Conservation (phyloP, 2,888 invertebrate species). For the Rhagonycha lutea region DNA sequence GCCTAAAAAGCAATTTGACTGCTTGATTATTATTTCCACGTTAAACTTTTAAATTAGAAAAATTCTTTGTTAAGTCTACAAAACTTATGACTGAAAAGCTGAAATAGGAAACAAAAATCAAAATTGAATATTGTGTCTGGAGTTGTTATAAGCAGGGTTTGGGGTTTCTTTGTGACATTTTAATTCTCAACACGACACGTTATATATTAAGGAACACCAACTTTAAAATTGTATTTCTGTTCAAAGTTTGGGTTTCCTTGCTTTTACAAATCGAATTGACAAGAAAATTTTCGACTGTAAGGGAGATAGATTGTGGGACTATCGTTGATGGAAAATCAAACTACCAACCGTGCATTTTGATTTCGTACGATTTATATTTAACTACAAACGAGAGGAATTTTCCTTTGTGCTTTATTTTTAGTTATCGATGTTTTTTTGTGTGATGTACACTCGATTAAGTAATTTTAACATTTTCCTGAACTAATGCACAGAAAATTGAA, state of each 20-base stretch:
- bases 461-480: neutral
- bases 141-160: neutral
- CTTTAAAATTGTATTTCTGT: neutral
- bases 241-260: neutral
- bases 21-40: neutral
- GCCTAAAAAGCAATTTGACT: neutral
- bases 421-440: neutral
- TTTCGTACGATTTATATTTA: neutral
- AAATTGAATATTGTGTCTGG: neutral
- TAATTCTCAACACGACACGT: neutral
- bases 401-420: neutral
- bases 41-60: neutral
- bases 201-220: neutral
- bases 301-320: neutral
- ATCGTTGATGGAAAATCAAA: neutral
- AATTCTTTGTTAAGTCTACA: neutral
- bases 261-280: neutral
- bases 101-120: neutral
- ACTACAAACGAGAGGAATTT: neutral
- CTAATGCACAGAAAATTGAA: neutral
- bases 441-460: neutral
- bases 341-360: neutral
- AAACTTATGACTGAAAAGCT: neutral
- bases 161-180: neutral
- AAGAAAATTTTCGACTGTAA: neutral